phyloP scores from a whole-genome alignment of 2,113 vertebrate genomes.

The Proteles cristata region DNA sequence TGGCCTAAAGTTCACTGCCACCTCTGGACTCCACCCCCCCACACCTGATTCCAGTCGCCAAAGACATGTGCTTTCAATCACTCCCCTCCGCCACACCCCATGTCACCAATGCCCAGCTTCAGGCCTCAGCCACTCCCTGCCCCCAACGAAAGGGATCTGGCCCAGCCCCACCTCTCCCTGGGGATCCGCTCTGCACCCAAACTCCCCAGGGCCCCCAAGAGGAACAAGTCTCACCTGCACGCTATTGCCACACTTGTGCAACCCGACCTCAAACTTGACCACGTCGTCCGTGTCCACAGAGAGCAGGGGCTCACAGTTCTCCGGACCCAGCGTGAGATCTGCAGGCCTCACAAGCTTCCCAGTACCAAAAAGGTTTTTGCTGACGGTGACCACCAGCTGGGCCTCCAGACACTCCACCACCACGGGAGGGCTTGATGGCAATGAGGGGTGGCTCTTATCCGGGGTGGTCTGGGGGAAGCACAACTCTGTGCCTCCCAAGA shows the following conservation, averaged over 20 bases:
- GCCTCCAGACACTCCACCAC: constrained; percentile 77
- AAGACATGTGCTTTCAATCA: not conserved
- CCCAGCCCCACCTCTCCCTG: not conserved
- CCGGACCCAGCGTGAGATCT: constrained; percentile 75
- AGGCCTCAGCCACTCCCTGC: too few species aligned
- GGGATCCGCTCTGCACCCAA: not conserved
- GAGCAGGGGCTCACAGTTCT: constrained; percentile 51
- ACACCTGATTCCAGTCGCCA: not conserved
- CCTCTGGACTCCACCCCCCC: not conserved
- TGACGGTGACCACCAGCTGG: constrained; percentile 61
- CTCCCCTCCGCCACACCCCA: accelerated
- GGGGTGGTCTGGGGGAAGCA: not conserved
- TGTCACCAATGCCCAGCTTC: accelerated
- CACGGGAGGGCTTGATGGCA: not conserved
- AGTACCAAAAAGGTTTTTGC: constrained; percentile 79
- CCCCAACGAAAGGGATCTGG: not conserved
- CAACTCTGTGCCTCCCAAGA: not conserved
- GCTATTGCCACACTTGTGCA: constrained; percentile 65
- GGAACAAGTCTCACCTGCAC: constrained; percentile 75
- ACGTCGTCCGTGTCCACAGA: accelerated
- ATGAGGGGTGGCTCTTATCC: accelerated
- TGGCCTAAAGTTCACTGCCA: not conserved
- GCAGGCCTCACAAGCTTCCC: constrained; percentile 67
- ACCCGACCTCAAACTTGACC: constrained; percentile 59
- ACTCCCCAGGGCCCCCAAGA: not conserved